phyloP scores from a whole-genome alignment of 2,888 invertebrate genomes.

The Cephus pulcher region DNA sequence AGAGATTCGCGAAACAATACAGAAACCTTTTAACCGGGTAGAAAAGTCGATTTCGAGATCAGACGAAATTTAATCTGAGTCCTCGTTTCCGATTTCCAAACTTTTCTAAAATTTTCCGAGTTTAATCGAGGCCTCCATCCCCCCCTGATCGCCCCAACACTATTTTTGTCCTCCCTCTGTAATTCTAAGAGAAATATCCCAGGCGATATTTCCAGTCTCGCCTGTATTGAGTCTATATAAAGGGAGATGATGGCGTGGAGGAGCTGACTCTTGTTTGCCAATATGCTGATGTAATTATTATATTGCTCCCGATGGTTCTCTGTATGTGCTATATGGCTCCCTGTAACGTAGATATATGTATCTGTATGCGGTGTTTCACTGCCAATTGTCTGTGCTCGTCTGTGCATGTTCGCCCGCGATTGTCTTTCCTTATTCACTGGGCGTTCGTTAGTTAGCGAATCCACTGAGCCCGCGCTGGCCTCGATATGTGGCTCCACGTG shows the following conservation, averaged over 20 bases:
- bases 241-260: background rate
- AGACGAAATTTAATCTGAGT: conserved; percentile 31
- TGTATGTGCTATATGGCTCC: background rate
- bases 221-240: background rate
- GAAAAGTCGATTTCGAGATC: conserved; percentile 27
- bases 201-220: too few relatives aligned
- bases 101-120: background rate
- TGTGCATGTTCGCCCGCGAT: too few relatives aligned
- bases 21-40: conserved; percentile 18
- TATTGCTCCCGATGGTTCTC: conserved; percentile 50
- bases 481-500: too few relatives aligned
- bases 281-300: conserved; percentile 68
- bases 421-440: too few relatives aligned
- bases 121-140: too few relatives aligned
- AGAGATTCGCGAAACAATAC: conserved; percentile 34
- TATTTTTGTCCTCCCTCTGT: conserved; percentile 18
- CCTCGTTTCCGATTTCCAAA: background rate
- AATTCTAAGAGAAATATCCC: too few relatives aligned
- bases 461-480: too few relatives aligned
- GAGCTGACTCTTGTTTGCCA: conserved; percentile 64
- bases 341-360: too few relatives aligned
- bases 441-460: too few relatives aligned
- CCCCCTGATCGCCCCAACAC: conserved; percentile 12
- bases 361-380: too few relatives aligned
- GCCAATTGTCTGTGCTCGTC: too few relatives aligned